Percentiles rank a stretch among this genome's conserved stretches.
These are phyloP conservation scores for Paramuricea clavata DNA, from an alignment of 92 coral and sea anemone species.

Conservation along the genomic window DNA sequence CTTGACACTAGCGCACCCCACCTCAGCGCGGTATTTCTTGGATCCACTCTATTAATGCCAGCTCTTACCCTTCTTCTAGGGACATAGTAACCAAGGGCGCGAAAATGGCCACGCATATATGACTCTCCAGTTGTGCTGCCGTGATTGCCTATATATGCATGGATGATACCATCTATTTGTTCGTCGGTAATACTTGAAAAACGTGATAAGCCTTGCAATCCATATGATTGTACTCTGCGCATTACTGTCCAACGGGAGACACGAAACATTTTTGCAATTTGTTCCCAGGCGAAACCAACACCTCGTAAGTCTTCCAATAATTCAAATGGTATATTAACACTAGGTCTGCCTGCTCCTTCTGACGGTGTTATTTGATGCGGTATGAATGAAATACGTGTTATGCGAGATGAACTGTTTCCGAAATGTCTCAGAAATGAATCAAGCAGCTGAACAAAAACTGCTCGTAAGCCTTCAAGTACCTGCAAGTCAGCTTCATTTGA, in stretches of 20 bases:
- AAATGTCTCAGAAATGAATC: neutral
- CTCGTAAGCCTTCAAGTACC: neutral
- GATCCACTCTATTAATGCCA: constrained; percentile 64
- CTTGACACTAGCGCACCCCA: constrained; percentile 59
- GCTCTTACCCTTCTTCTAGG: constrained; percentile 57
- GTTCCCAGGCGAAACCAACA: constrained; percentile 65
- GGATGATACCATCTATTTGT: constrained; percentile 57
- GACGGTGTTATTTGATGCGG: neutral
- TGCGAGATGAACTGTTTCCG: constrained; percentile 7
- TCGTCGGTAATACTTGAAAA: constrained; percentile 70
- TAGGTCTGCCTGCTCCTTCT: constrained; percentile 61
- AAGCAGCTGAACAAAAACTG: neutral
- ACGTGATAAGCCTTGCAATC: constrained; percentile 54
- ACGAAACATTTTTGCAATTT: constrained; percentile 57
- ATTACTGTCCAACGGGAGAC: constrained; percentile 69
- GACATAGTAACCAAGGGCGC: constrained; percentile 48
- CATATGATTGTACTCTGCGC: constrained; percentile 61
- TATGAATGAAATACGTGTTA: neutral
- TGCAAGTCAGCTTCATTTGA: neutral
- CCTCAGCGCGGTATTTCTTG: constrained; percentile 62
- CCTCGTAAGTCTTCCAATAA: constrained; percentile 60
- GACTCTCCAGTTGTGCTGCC: constrained; percentile 58
- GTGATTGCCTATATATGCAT: constrained; percentile 61
- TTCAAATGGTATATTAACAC: constrained; percentile 51
- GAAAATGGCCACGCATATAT: neutral